Conservation (phyloP, 37 sponge, comb jelly and placozoan genomes). For the Aphrocallistes beatrix region DNA sequence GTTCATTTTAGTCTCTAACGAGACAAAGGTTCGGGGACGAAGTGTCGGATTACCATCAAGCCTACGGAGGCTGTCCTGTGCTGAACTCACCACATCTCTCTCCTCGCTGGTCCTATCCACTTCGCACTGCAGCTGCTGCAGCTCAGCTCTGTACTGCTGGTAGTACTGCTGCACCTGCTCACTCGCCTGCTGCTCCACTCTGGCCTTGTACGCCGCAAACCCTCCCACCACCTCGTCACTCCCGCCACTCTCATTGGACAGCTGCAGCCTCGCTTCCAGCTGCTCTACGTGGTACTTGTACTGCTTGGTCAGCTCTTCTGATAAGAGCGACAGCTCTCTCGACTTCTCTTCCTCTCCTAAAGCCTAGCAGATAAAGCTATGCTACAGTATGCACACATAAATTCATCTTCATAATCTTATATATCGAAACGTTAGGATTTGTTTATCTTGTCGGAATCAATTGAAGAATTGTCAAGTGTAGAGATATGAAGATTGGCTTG, state of each 20-base stretch:
- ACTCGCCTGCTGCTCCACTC: not conserved
- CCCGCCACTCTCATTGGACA: not conserved
- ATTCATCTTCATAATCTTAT: too few relatives aligned
- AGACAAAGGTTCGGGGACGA: too few relatives aligned
- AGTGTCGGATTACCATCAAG: too few relatives aligned
- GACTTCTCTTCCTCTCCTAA: conserved; percentile 7
- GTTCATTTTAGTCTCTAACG: too few relatives aligned
- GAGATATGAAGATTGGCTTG: too few relatives aligned
- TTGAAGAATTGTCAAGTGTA: too few relatives aligned
- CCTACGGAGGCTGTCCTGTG: too few relatives aligned
- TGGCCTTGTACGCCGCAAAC: not conserved
- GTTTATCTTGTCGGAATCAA: too few relatives aligned
- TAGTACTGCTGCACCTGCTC: not conserved
- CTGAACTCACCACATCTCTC: not conserved
- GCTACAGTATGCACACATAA: too few relatives aligned
- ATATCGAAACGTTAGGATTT: too few relatives aligned
- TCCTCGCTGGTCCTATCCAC: not conserved
- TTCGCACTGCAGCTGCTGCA: not conserved
- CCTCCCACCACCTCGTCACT: not conserved
- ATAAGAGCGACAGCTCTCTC: not conserved
- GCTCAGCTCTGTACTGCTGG: not conserved
- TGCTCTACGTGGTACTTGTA: conserved; percentile 19
- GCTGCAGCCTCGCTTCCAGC: not conserved
- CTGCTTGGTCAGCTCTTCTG: conserved; percentile 8
- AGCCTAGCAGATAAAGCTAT: too few relatives aligned